A percentile compares a stretch with the other conserved stretches of the same genome.
phyloP scores from a whole-genome alignment of 1,140 invertebrate species.

The Epicauta chinensis region DNA sequence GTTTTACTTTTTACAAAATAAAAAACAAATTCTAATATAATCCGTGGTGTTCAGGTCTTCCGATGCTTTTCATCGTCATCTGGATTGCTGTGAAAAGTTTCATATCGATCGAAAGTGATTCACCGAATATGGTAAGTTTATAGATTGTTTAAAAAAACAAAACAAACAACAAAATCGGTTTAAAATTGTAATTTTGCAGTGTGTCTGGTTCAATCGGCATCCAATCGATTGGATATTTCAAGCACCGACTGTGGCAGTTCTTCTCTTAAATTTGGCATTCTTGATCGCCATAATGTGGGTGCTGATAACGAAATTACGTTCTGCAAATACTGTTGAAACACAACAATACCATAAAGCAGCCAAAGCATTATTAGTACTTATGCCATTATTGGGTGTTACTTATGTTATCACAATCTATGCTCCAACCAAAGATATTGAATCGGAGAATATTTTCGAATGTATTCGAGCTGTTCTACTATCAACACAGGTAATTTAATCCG shows the following conservation, averaged over 20 bases:
- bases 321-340: constrained; percentile 77
- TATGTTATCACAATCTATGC: constrained; percentile 75
- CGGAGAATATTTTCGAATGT: constrained; percentile 53
- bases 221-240: constrained; percentile 76
- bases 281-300: constrained; percentile 90
- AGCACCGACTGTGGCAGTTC: constrained; percentile 61
- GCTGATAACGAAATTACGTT: constrained; percentile 80
- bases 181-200: constrained; percentile 3
- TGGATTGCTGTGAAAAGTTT: constrained; percentile 63
- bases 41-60: constrained; percentile 51
- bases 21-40: neutral
- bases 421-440: constrained; percentile 52
- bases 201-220: constrained; percentile 44
- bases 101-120: constrained; percentile 33
- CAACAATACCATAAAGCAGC: constrained; percentile 84
- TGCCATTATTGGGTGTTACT: constrained; percentile 80
- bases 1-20: neutral
- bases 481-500: constrained; percentile 56
- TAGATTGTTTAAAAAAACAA: neutral
- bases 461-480: constrained; percentile 69
- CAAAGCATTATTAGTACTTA: constrained; percentile 80
- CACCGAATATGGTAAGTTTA: constrained; percentile 10
- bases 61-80: constrained; percentile 57
- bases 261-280: constrained; percentile 79
- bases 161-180: neutral